A percentile compares a stretch with the other conserved stretches of the same genome.
These are phyloP conservation scores for Pristionchus mayeri DNA, from an alignment of 2,888 invertebrate genomes.

Conservation along the genomic window DNA sequence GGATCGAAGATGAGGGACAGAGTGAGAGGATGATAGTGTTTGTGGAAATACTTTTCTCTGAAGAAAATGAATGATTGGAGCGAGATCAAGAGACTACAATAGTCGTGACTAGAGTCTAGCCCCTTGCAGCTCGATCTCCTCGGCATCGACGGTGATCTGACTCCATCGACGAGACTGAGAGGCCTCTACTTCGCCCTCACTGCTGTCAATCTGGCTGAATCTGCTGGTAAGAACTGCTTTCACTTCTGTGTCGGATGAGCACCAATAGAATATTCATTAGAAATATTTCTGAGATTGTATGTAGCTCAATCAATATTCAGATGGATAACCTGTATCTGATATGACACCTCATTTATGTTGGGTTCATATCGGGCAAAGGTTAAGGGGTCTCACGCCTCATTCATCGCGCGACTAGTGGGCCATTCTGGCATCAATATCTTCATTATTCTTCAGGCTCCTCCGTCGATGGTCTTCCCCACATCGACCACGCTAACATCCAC, in stretches of 20 bases:
- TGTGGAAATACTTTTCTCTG: too few species aligned
- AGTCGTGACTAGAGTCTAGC: neutral
- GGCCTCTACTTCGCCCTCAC: constrained; percentile 72
- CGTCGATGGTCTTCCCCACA: constrained; percentile 60
- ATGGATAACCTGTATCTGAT: too few species aligned
- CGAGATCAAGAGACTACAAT: too few species aligned
- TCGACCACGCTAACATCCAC: constrained; percentile 63
- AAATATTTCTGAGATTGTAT: neutral
- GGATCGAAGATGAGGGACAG: too few species aligned
- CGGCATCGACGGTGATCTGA: constrained; percentile 59
- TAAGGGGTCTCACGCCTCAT: too few species aligned
- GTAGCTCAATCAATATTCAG: neutral
- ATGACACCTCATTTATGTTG: too few species aligned
- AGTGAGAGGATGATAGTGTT: too few species aligned
- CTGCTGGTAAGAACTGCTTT: constrained; percentile 60
- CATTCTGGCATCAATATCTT: constrained; percentile 55
- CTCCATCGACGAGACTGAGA: constrained; percentile 54
- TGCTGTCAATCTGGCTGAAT: constrained; percentile 74
- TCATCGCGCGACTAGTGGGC: too few species aligned
- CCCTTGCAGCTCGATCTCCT: constrained; percentile 68
- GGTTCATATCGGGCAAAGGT: too few species aligned
- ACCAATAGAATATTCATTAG: too few species aligned
- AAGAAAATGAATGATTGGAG: neutral
- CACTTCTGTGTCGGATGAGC: too few species aligned
- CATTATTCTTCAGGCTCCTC: constrained; percentile 50